Base-by-base conservation (phyloP, 2,113 vertebrate species). In the Podocnemis expansa region DNA sequence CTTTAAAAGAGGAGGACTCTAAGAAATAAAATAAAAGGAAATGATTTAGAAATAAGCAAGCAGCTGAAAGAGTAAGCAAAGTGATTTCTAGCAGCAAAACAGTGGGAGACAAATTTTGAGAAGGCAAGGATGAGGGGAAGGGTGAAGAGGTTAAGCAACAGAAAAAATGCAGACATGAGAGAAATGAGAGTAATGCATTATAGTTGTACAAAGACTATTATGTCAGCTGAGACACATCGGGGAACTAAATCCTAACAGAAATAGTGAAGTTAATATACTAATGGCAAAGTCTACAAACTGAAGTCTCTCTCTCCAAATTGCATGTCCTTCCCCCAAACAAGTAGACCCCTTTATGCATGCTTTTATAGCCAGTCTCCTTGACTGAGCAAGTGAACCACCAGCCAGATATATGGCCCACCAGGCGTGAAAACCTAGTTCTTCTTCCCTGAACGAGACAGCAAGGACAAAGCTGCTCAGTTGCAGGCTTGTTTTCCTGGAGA, bases 81-180 rank as follows among this genome's bases (percentile, higher is more conserved):
- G 93, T 83, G 83, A 92, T 93, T 94, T 95, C 95, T 87, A 87
- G 92, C 96, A 92, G 94, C 92, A 88, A 2, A 89, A 0, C 95
- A 96, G 96, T 93, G 80, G 95, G 96, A 92, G 85, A 75, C 0
- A 1, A 94, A 88, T 21, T 85, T 91, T 92, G 84, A 84, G 94
- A 94, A 95, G 94, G 93, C 81, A 11, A 95, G 95, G 95, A 94
- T 90, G 93, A 96, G 93, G 93, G 86, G 1, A 49, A 95, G 85
- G 95, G 93, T 96, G 96, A 96, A 92, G 95, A 96, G 95, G 96
- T 96, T 96, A 96, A 96, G 93, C 93, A 86, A 92, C 78, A 88
- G 88, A 96, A 93, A 96, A 93, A 96, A 96, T 96, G 95, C 96
- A 95, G 94, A 96, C 92, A 95, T 88, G 85, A 96, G 90, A 93